phyloP scores from a whole-genome alignment of 1,140 invertebrate species.

The Bombus haemorrhoidalis region DNA sequence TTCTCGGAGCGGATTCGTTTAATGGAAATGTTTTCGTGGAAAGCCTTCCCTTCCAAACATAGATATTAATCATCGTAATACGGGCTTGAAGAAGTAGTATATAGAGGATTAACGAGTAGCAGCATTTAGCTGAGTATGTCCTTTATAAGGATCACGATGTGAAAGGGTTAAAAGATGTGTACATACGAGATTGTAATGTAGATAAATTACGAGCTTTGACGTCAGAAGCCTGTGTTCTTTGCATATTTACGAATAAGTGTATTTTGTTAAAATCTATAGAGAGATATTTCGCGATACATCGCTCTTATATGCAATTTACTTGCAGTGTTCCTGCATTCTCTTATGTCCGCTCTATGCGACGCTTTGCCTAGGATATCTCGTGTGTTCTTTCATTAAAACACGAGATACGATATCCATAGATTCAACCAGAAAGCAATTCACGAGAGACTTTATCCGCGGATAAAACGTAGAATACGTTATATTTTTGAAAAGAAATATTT shows the following conservation, averaged over 20 bases:
- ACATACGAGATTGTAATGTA: neutral
- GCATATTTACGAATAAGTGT: neutral
- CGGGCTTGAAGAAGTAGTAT: neutral
- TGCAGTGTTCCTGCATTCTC: neutral
- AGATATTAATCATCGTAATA: too few relatives aligned
- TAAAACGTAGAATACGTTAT: neutral
- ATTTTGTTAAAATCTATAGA: neutral
- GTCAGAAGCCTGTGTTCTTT: neutral
- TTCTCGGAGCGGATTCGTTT: too few relatives aligned
- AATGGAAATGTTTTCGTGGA: too few relatives aligned
- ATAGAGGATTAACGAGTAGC: neutral
- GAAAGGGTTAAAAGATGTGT: neutral
- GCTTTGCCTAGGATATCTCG: neutral
- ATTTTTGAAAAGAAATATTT: too few relatives aligned
- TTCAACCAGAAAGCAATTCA: neutral
- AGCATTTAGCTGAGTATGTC: neutral
- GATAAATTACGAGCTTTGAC: neutral
- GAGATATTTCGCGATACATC: neutral
- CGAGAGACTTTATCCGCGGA: neutral
- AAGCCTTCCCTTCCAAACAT: too few relatives aligned
- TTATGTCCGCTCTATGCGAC: neutral
- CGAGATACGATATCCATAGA: neutral
- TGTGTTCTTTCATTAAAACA: neutral
- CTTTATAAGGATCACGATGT: neutral
- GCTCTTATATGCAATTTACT: neutral